Evolutionary conservation across 1,140 invertebrate species (phyloP), one percentile per base, ranked within the genome.

Genomic region (Aricia agestis): DNA sequence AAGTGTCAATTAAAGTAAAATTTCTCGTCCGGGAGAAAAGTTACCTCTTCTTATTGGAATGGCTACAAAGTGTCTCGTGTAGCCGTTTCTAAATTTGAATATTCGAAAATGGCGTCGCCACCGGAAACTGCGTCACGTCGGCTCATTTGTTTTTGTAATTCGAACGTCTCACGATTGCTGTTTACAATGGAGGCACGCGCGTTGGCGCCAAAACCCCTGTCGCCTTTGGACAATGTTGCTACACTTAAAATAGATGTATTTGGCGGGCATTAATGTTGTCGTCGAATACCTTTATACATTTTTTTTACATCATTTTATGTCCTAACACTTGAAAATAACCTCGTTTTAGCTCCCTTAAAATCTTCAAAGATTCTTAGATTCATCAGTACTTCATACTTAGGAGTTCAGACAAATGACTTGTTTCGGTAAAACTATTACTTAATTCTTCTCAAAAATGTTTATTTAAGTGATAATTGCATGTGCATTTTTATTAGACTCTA

Each of bases 141-240:
- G 82, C 75, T 71, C 69, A 67, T 78, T 77, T 89, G 86, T 89
- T 89, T 85, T 87, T 89, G 86, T 85, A 89, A 87, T 89, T 82
- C 77, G 85, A 87, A 86, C 85, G 84, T 82, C 79, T 72, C 74
- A 68, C 75, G 72, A 81, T 78, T 78, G 73, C 70, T 87, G 86
- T 89, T 89, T 87, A 87, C 83, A 82, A 72, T 75, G 75, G 72
- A 74, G 76, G 83, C 85, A 89, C 85, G 86, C 83, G 78, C 86
- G 83, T 79, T 80, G 83, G 83, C 84, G 84, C 85, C 84, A 80
- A 83, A 82, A 80, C 82, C 67, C 72, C 74, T 82, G 83, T 83
- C 82, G 81, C 78, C 79, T 70, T 80, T 74, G 36, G 84, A 88
- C 86, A 88, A 83, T 89, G 86, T 89, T 89, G 86, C 86, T 78